phyloP scores from a whole-genome alignment of 2,888 invertebrate genomes.

The Lysandra bellargus region DNA sequence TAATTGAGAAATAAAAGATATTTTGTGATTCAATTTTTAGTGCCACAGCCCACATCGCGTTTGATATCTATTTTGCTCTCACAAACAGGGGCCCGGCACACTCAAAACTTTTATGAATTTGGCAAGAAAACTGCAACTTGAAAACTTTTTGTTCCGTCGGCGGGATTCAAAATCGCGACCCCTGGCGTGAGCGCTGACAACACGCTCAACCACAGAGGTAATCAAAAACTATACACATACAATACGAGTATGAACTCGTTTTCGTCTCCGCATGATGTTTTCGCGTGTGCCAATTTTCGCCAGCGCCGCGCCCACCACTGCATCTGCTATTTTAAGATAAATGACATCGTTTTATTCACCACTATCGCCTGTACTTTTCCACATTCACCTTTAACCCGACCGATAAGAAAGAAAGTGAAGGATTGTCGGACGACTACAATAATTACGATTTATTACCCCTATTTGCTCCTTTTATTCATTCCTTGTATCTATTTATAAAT shows the following conservation, averaged over 20 bases:
- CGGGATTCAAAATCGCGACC: too few relatives aligned
- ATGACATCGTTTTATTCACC: slow-evolving; percentile 70
- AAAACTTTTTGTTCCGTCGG: too few relatives aligned
- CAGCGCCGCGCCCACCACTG: slow-evolving; percentile 47
- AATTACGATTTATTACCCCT: neutral
- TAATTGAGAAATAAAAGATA: too few relatives aligned
- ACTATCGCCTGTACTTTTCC: slow-evolving; percentile 68
- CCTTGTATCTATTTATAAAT: neutral
- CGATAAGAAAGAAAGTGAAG: slow-evolving; percentile 36
- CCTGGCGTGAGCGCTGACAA: too few relatives aligned
- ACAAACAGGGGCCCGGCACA: too few relatives aligned
- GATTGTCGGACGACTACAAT: slow-evolving; percentile 24
- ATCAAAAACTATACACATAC: too few relatives aligned
- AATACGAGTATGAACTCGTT: neutral
- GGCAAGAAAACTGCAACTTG: too few relatives aligned
- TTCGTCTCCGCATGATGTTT: slow-evolving; percentile 39
- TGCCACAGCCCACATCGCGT: too few relatives aligned
- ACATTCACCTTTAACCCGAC: slow-evolving; percentile 69
- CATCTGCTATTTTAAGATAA: slow-evolving; percentile 66
- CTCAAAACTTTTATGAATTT: too few relatives aligned
- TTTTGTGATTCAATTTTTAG: too few relatives aligned
- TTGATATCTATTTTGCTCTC: too few relatives aligned
- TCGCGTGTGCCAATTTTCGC: slow-evolving; percentile 63
- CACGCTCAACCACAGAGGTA: too few relatives aligned
- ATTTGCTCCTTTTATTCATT: neutral